Evolutionary conservation across 2,113 vertebrate species (phyloP), one percentile per base, ranked within the genome.

Genomic region (Strigops habroptila): DNA sequence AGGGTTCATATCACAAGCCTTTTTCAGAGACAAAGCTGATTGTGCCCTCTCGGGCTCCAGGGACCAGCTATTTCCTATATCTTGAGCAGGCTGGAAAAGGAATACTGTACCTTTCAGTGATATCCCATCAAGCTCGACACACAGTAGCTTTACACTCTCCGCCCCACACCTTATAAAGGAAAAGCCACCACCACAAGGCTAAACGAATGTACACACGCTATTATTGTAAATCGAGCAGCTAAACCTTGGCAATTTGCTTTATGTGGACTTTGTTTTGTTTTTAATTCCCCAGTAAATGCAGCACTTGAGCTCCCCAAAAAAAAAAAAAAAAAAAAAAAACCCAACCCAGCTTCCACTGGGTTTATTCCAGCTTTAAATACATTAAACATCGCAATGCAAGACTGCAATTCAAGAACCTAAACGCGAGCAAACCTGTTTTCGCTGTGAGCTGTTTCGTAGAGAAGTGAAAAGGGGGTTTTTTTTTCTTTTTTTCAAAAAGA

Each of bases 301-400:
- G 96, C 96, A 97, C 96, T 97, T 94, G 90, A 97, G 88, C 97
- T 97, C 95, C 95, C 7, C 7, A 95, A 74, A 67, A 9, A 59
- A 59, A 59, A 21, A 35, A 35, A n/a, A 17, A 44, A 44, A 17
- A 6, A 44, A 18, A 13, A 23, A 23, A 35, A 59, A 23, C 23
- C 33, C 57, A 59, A 18, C 46, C 41, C 79, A 5, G 24, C 82
- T 96, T 94, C 94, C 85, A 65, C 33, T 35, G 60, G 86, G 92
- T 89, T 97, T 95, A 84, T 94, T 96, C 97, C 97, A 97, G 96
- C 97, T 97, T 98, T 97, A 97, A 98, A 98, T 97, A 98, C 97
- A 98, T 96, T 53, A 95, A 97, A 97, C 74, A 90, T 92, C 97
- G 96, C 92, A 95, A 97, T 95, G 96, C 84, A 97, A 96, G 96